Conservation (phyloP, 2,113 vertebrate species). For the Cariama cristata region DNA sequence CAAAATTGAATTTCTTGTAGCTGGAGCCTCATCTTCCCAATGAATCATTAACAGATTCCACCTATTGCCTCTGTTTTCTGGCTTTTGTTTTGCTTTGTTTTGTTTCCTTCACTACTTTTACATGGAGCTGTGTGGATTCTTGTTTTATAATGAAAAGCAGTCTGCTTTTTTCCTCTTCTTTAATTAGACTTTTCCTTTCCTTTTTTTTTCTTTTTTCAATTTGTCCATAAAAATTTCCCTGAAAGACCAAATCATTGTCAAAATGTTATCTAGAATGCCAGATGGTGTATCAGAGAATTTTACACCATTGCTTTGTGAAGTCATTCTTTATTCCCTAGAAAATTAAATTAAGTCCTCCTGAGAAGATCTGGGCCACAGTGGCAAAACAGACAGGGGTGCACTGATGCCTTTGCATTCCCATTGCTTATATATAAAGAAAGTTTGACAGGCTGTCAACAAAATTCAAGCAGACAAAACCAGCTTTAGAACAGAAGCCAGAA, state of each 20-base stretch:
- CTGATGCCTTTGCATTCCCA: not conserved
- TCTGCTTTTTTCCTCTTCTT: not conserved
- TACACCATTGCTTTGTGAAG: not conserved
- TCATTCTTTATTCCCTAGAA: conserved; percentile 38
- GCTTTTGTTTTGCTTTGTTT: not conserved
- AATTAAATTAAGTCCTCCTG: conserved; percentile 37
- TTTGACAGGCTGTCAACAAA: not conserved
- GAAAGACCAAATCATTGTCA: conserved; percentile 1
- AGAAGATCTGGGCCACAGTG: not conserved
- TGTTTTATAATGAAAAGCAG: conserved; percentile 7
- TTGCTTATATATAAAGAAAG: not conserved
- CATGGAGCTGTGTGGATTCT: not conserved
- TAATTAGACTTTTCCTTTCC: not conserved
- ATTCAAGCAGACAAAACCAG: not conserved
- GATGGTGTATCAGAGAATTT: not conserved
- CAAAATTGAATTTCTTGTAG: conserved; percentile 61
- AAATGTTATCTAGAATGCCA: conserved; percentile 2
- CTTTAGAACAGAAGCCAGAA: conserved; percentile 8
- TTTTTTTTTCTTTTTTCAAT: not conserved
- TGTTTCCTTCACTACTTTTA: not conserved
- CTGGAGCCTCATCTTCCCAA: conserved; percentile 35
- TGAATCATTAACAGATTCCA: conserved; percentile 60
- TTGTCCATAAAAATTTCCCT: not conserved
- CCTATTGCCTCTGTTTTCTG: not conserved
- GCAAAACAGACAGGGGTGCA: conserved; percentile 8